Conservation (phyloP, 2,888 invertebrate genomes). For the Anarsia innoxiella region DNA sequence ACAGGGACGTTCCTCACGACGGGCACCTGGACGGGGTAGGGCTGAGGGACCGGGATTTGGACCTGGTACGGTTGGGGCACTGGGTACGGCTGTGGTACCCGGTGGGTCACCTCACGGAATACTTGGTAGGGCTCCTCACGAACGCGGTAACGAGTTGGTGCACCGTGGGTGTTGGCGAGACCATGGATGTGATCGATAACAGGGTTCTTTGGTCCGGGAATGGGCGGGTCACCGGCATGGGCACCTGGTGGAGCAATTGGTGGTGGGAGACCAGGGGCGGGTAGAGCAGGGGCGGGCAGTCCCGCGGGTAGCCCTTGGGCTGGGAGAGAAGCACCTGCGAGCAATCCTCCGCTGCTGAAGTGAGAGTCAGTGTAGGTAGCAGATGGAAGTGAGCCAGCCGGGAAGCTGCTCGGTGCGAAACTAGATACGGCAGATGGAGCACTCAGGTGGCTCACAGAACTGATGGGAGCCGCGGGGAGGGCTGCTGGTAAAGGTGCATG, state of each 20-base stretch:
- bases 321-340: constrained; percentile 16
- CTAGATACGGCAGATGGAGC: constrained; percentile 27
- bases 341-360: constrained; percentile 17
- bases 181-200: constrained; percentile 61
- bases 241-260: constrained; percentile 15
- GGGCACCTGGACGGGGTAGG: constrained; percentile 74
- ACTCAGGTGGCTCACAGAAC: neutral
- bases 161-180: constrained; percentile 56
- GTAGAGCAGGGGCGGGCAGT: neutral
- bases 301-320: neutral
- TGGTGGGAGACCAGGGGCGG: constrained; percentile 1
- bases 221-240: constrained; percentile 36
- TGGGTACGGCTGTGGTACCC: constrained; percentile 73
- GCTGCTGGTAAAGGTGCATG: neutral
- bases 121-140: constrained; percentile 62
- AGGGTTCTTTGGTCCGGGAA: constrained; percentile 47
- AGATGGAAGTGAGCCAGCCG: constrained; percentile 57
- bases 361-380: constrained; percentile 48
- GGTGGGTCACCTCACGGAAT: constrained; percentile 63
- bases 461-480: neutral
- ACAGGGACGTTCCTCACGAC: constrained; percentile 70
- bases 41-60: constrained; percentile 72
- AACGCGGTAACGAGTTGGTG: constrained; percentile 53
- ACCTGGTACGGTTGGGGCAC: constrained; percentile 71
- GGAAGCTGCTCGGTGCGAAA: constrained; percentile 62